These are phyloP conservation scores for Pentalonia nigronervosa DNA, from an alignment of 1,140 invertebrate genomes.

Conservation along the genomic window DNA sequence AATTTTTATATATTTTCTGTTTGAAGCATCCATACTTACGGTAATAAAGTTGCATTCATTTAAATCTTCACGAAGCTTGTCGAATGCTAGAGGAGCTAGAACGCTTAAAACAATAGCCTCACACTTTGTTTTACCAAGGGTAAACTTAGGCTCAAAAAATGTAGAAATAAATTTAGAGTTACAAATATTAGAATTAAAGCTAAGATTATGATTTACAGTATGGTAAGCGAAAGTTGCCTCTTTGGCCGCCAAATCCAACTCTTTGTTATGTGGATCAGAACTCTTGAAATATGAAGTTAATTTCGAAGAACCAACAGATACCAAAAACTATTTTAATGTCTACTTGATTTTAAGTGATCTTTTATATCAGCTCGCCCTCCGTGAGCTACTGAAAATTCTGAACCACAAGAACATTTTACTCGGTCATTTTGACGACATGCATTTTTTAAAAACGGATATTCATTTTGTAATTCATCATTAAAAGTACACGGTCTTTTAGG, in stretches of 20 bases:
- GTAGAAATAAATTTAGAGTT: constrained; percentile 59
- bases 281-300: constrained; percentile 26
- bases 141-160: constrained; percentile 60
- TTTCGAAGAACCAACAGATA: background rate
- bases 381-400: background rate
- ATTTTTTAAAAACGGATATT: too few relatives aligned
- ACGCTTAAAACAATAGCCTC: constrained; percentile 59
- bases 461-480: too few relatives aligned
- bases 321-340: constrained; percentile 20
- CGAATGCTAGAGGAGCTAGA: constrained; percentile 46
- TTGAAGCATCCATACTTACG: constrained; percentile 60
- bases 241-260: constrained; percentile 50
- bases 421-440: too few relatives aligned
- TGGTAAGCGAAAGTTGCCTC: constrained; percentile 61
- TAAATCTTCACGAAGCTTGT: constrained; percentile 59
- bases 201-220: constrained; percentile 56
- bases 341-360: constrained; percentile 39
- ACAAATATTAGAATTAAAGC: constrained; percentile 61
- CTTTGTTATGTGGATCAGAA: background rate
- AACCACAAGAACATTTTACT: too few relatives aligned
- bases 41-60: constrained; percentile 59
- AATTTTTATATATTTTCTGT: constrained; percentile 61
- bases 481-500: too few relatives aligned
- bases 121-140: constrained; percentile 59
- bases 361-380: constrained; percentile 30